Percentiles rank a stretch among this genome's conserved stretches.
Conservation (phyloP, 2,888 invertebrate species). For the Rhaphigaster nebulosa region DNA sequence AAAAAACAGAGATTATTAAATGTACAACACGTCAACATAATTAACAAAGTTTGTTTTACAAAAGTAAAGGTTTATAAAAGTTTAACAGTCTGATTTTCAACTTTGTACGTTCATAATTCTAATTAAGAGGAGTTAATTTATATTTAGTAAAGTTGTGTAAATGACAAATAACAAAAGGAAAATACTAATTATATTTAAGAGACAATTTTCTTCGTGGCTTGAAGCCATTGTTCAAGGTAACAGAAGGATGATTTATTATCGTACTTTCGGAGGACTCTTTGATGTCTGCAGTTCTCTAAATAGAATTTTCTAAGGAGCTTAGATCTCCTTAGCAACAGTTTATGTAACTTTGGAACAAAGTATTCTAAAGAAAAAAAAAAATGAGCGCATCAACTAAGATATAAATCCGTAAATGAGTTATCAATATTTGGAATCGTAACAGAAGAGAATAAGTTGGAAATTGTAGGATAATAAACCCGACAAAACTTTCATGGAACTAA, state of each 20-base stretch:
- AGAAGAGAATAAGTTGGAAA: too few species aligned
- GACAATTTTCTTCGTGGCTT: not conserved
- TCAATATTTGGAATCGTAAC: too few species aligned
- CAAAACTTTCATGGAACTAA: too few species aligned
- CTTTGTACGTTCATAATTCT: not conserved
- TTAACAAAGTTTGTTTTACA: not conserved
- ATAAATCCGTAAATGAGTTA: too few species aligned
- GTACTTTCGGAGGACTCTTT: not conserved
- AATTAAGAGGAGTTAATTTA: slow-evolving; percentile 23
- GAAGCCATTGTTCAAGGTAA: not conserved
- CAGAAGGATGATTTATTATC: not conserved
- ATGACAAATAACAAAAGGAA: not conserved
- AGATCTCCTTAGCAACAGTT: not conserved
- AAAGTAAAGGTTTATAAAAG: not conserved
- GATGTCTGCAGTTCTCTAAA: not conserved
- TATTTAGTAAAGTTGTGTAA: not conserved
- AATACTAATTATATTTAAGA: not conserved
- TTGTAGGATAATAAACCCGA: too few species aligned
- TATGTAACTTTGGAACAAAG: not conserved
- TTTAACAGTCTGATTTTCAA: not conserved
- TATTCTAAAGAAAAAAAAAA: not conserved
- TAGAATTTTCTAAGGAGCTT: not conserved
- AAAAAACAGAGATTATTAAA: not conserved
- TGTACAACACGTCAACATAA: not conserved
- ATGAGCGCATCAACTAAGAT: not conserved